Conservation (phyloP, 1,140 invertebrate species). For the Cyrtorhinus lividipennis region DNA sequence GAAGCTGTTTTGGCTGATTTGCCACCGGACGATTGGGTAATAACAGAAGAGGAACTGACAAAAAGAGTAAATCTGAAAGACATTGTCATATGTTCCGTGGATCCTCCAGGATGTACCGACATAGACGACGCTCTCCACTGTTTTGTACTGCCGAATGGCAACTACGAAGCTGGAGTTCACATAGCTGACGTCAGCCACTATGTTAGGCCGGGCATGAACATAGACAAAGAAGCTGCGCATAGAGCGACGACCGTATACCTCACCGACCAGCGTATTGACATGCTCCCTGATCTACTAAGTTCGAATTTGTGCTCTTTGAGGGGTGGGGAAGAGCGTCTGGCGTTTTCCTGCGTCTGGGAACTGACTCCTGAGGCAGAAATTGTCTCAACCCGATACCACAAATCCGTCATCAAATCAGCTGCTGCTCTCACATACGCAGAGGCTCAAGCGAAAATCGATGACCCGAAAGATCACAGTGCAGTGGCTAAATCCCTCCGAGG, state of each 20-base stretch:
- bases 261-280: slow-evolving; percentile 76
- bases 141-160: slow-evolving; percentile 52
- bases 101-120: slow-evolving; percentile 97
- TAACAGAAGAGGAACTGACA: slow-evolving; percentile 57
- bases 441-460: slow-evolving; percentile 87
- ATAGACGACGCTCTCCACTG: slow-evolving; percentile 98
- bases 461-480: slow-evolving; percentile 50
- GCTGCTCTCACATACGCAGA: slow-evolving; percentile 89
- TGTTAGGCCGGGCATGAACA: slow-evolving; percentile 68
- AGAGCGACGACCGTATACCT: slow-evolving; percentile 83
- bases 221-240: slow-evolving; percentile 74
- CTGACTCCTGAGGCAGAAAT: slow-evolving; percentile 75
- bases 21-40: slow-evolving; percentile 78
- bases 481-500: slow-evolving; percentile 61
- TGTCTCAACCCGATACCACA: slow-evolving; percentile 63
- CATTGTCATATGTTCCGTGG: slow-evolving; percentile 85
- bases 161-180: slow-evolving; percentile 80
- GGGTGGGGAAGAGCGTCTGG: slow-evolving; percentile 64
- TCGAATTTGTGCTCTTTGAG: slow-evolving; percentile 85
- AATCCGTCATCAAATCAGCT: slow-evolving; percentile 81
- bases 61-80: slow-evolving; percentile 70
- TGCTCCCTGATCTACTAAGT: slow-evolving; percentile 79
- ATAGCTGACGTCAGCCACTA: slow-evolving; percentile 94
- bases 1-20: slow-evolving; percentile 85
- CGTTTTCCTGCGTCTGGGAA: slow-evolving; percentile 91